phyloP scores from a whole-genome alignment of 2,888 invertebrate genomes.

The Megalurothrips usitatus region DNA sequence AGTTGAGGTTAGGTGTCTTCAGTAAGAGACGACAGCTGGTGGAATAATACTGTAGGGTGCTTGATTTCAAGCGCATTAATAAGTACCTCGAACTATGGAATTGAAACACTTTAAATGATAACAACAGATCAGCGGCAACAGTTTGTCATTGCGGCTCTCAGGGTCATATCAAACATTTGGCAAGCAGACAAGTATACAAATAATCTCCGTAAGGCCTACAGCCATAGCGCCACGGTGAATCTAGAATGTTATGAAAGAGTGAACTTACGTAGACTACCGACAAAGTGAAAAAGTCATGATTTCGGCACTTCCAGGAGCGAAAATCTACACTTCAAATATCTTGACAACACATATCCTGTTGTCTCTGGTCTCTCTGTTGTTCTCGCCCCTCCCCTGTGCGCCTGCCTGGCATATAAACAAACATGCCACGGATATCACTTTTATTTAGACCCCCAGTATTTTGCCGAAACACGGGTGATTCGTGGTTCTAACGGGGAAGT shows the following conservation, averaged over 20 bases:
- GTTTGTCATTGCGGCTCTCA: background rate
- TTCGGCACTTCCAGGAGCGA: background rate
- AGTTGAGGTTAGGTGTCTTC: background rate
- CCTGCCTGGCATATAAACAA: background rate
- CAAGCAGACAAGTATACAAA: constrained; percentile 1
- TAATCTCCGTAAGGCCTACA: background rate
- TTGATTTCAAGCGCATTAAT: no score
- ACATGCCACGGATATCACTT: no score
- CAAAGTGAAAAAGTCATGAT: background rate
- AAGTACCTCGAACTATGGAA: no score
- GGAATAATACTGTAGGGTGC: no score
- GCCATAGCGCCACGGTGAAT: background rate
- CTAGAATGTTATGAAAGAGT: background rate
- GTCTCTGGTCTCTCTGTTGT: background rate
- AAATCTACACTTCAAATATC: background rate
- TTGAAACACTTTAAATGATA: background rate
- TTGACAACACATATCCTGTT: background rate
- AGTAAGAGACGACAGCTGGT: no score
- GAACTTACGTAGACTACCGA: background rate
- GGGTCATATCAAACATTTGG: constrained; percentile 11
- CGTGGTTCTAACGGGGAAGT: no score
- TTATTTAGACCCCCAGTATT: no score
- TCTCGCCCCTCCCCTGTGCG: background rate
- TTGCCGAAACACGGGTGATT: no score
- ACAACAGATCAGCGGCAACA: background rate